Conservation (phyloP, 2,797 vertebrate species). For the Agapornis canus region DNA sequence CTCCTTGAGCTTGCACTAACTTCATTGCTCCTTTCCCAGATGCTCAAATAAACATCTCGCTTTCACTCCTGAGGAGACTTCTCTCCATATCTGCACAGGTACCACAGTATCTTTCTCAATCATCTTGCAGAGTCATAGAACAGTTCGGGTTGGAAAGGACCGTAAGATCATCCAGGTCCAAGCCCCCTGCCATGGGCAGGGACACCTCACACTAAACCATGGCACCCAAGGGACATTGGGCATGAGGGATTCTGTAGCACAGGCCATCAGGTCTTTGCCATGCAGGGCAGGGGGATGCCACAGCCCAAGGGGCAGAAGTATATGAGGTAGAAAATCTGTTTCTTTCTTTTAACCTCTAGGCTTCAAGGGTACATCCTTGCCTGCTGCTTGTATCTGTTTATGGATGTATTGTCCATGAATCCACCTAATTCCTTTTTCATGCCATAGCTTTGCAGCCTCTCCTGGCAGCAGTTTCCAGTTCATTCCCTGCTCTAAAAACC, state of each 20-base stretch:
- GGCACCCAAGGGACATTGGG: not conserved
- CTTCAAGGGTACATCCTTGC: rapidly evolving
- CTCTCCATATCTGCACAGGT: not conserved
- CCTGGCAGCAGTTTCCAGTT: not conserved
- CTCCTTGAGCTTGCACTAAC: not conserved
- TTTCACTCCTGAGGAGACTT: not conserved
- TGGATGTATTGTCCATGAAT: not conserved
- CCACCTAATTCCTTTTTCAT: not conserved
- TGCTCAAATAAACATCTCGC: not conserved
- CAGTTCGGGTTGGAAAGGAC: too few species aligned
- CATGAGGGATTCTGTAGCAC: rapidly evolving
- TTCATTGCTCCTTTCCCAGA: not conserved
- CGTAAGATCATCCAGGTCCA: too few species aligned
- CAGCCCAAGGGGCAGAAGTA: too few species aligned
- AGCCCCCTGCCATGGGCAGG: not conserved
- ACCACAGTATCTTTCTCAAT: rapidly evolving
- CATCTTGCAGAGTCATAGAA: not conserved
- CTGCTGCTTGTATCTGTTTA: not conserved
- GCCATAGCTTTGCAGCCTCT: not conserved
- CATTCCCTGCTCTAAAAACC: not conserved
- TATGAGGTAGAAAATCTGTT: not conserved
- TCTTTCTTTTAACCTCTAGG: not conserved
- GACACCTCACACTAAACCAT: not conserved
- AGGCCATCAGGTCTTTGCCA: not conserved
- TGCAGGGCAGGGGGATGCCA: not conserved